Conservation (phyloP, 2,888 invertebrate genomes). For the Drosophila testacea region DNA sequence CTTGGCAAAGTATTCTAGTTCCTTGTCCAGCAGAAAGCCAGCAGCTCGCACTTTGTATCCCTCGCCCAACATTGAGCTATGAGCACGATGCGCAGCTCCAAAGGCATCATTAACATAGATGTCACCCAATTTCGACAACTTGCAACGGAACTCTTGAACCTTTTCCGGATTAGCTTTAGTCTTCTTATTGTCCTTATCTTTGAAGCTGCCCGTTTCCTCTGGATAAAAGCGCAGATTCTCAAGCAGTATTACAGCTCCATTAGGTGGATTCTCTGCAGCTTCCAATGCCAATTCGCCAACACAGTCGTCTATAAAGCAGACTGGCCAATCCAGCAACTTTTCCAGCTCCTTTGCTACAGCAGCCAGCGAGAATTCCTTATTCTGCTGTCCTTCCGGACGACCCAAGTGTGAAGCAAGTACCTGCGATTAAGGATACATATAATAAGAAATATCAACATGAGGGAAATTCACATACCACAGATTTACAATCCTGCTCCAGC, state of each 20-base stretch:
- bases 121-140: constrained; percentile 96
- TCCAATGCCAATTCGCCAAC: constrained; percentile 95
- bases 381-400: constrained; percentile 95
- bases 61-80: constrained; percentile 98
- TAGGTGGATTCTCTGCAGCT: constrained; percentile 93
- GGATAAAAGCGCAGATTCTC: constrained; percentile 98
- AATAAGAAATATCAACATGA: too few species aligned
- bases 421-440: constrained; percentile 43
- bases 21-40: constrained; percentile 98
- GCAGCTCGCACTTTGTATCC: constrained; percentile 95
- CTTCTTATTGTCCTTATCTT: constrained; percentile 93
- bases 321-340: constrained; percentile 90
- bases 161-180: constrained; percentile 95
- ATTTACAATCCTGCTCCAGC: constrained; percentile 95
- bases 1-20: constrained; percentile 98
- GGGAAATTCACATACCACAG: constrained; percentile 86
- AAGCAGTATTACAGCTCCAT: constrained; percentile 95
- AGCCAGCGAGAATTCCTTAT: constrained; percentile 94
- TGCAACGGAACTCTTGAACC: constrained; percentile 91
- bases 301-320: constrained; percentile 94
- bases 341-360: constrained; percentile 97
- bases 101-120: constrained; percentile 99
- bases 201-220: constrained; percentile 99
- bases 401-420: constrained; percentile 99
- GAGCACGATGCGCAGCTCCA: constrained; percentile 94